Percentiles rank a stretch among this genome's conserved stretches.
These are phyloP conservation scores for Latheticus oryzae DNA, from an alignment of 2,888 invertebrate genomes.

Conservation along the genomic window DNA sequence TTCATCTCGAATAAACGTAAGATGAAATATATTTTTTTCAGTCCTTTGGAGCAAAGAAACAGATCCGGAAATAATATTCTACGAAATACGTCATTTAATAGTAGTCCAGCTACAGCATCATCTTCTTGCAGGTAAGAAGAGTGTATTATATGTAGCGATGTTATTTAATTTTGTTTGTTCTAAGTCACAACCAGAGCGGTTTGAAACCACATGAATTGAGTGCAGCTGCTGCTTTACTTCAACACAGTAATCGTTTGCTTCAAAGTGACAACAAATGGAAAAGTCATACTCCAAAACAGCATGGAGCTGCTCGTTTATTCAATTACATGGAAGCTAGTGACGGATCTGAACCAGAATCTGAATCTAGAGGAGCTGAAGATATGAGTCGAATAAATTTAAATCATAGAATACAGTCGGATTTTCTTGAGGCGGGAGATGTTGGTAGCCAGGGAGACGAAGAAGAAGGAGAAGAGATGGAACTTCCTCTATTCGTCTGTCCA, in stretches of 20 bases:
- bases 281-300: conserved; percentile 63
- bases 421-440: conserved; percentile 74
- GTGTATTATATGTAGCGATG: background rate
- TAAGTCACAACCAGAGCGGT: conserved; percentile 47
- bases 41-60: conserved; percentile 74
- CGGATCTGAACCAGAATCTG: conserved; percentile 73
- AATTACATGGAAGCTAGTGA: conserved; percentile 81
- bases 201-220: conserved; percentile 58
- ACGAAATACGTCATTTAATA: conserved; percentile 58
- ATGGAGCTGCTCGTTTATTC: conserved; percentile 77
- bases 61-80: conserved; percentile 69
- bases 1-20: background rate
- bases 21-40: conserved; percentile 52
- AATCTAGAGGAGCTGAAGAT: conserved; percentile 63
- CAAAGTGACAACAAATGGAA: conserved; percentile 60
- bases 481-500: conserved; percentile 67
- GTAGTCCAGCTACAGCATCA: conserved; percentile 38
- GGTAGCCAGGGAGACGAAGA: conserved; percentile 61
- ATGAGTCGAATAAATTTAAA: conserved; percentile 60
- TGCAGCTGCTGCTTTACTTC: conserved; percentile 59
- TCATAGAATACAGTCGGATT: conserved; percentile 68
- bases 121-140: conserved; percentile 60
- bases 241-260: conserved; percentile 61
- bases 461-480: conserved; percentile 64
- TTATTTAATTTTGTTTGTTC: conserved; percentile 13